A percentile compares a stretch with the other conserved stretches of the same genome.
phyloP scores from a whole-genome alignment of 2,797 vertebrate species.

The Geotria australis region DNA sequence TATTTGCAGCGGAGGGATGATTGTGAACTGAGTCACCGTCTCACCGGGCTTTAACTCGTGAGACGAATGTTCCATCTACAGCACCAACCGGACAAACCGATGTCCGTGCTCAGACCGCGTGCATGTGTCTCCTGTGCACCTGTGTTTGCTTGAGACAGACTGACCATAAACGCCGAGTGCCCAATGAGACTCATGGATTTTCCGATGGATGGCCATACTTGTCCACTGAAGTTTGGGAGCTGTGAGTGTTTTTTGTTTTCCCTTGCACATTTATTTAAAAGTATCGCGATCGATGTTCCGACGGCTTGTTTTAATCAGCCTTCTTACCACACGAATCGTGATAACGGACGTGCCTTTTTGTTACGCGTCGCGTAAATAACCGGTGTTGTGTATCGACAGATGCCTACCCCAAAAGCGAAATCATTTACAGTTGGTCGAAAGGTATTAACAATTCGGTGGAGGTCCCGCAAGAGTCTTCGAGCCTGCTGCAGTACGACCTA shows the following conservation, averaged over 20 bases:
- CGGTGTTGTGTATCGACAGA: constrained; percentile 7
- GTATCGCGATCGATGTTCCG: neutral
- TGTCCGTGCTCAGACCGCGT: too few species aligned
- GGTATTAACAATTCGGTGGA: constrained; percentile 28
- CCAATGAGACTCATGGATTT: constrained; percentile 39
- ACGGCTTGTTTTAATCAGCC: neutral
- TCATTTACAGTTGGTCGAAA: constrained; percentile 42
- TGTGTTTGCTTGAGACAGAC: constrained; percentile 8
- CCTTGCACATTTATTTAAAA: neutral
- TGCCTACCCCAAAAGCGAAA: constrained; percentile 35
- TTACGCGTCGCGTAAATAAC: too few species aligned
- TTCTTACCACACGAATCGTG: neutral
- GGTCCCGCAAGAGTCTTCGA: constrained; percentile 32
- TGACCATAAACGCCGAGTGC: constrained; percentile 30
- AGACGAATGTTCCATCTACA: too few species aligned
- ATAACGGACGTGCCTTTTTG: too few species aligned
- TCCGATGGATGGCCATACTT: constrained; percentile 38
- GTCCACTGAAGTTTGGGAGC: constrained; percentile 39
- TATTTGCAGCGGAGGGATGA: too few species aligned
- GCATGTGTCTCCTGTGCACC: too few species aligned
- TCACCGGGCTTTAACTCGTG: too few species aligned
- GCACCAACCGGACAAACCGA: too few species aligned
- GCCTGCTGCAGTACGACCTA: constrained; percentile 36
- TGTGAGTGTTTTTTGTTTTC: constrained; percentile 15
- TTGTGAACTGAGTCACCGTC: too few species aligned